phyloP scores from a whole-genome alignment of 2,888 invertebrate species.

The Neuroscelio doddi region DNA sequence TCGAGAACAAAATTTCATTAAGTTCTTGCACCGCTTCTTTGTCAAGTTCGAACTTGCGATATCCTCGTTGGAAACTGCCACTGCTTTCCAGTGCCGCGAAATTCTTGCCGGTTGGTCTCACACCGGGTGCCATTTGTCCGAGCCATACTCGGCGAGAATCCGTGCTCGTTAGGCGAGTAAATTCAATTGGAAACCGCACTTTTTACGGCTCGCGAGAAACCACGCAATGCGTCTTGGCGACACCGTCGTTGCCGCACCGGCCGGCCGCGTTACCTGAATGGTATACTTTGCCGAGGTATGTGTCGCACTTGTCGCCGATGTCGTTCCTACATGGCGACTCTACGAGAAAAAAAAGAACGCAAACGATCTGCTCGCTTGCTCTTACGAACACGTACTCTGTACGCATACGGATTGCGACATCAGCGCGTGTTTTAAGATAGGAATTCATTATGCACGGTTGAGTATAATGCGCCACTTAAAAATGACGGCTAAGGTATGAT shows the following conservation, averaged over 20 bases:
- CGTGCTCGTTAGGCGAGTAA: slow-evolving; percentile 47
- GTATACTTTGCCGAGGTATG: slow-evolving; percentile 44
- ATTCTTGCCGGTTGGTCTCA: slow-evolving; percentile 37
- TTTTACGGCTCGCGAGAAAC: slow-evolving; percentile 54
- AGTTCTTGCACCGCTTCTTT: slow-evolving; percentile 30
- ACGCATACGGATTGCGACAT: slow-evolving; percentile 39
- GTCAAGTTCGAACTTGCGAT: slow-evolving; percentile 16
- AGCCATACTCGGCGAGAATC: slow-evolving; percentile 44
- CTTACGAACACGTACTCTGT: slow-evolving; percentile 31
- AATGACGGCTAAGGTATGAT: too few relatives aligned
- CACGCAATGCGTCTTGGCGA: slow-evolving; percentile 66
- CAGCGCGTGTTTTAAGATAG: slow-evolving; percentile 7
- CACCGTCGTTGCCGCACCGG: slow-evolving; percentile 45
- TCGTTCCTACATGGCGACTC: slow-evolving; percentile 40
- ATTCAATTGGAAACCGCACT: slow-evolving; percentile 48
- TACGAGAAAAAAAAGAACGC: slow-evolving; percentile 19
- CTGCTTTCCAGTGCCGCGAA: slow-evolving; percentile 39
- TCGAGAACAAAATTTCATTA: slow-evolving; percentile 32
- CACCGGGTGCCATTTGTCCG: slow-evolving; percentile 40
- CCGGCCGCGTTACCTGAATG: slow-evolving; percentile 34
- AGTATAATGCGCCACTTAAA: too few relatives aligned
- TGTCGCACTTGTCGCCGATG: slow-evolving; percentile 48
- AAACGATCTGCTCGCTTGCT: slow-evolving; percentile 32
- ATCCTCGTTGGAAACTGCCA: slow-evolving; percentile 20
- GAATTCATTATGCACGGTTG: not conserved